phyloP scores from a whole-genome alignment of 2,113 vertebrate species.

The Hemiprocne comata region DNA sequence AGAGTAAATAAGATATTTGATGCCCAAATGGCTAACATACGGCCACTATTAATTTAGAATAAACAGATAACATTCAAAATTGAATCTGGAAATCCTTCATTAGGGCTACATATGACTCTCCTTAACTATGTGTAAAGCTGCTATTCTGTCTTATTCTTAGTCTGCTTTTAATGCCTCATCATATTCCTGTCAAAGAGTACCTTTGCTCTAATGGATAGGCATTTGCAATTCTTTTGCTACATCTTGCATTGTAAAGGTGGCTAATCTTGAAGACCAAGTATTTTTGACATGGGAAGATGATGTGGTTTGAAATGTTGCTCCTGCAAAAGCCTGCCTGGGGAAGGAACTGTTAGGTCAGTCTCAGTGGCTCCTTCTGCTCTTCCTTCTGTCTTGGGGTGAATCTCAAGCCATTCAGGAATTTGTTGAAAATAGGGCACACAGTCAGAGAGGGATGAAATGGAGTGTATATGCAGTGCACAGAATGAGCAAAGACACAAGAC shows the following conservation, averaged over 20 bases:
- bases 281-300: neutral
- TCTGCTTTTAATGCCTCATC: neutral
- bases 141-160: neutral
- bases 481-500: neutral
- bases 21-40: neutral
- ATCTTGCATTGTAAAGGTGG: neutral
- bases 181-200: neutral
- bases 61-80: neutral
- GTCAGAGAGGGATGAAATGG: neutral
- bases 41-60: neutral
- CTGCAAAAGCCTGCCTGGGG: neutral
- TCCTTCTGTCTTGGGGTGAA: neutral
- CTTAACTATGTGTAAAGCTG: neutral
- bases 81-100: neutral
- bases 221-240: neutral
- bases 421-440: neutral
- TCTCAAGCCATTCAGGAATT: neutral
- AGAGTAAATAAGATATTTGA: neutral
- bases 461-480: neutral
- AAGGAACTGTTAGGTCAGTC: neutral
- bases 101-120: neutral
- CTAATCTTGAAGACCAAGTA: neutral
- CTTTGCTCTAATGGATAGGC: neutral
- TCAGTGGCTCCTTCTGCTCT: neutral
- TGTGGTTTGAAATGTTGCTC: neutral